A percentile compares a stretch with the other conserved stretches of the same genome.
These are phyloP conservation scores for Mormyrus hasselquistii DNA, from an alignment of 2,797 vertebrate genomes.

Conservation along the genomic window DNA sequence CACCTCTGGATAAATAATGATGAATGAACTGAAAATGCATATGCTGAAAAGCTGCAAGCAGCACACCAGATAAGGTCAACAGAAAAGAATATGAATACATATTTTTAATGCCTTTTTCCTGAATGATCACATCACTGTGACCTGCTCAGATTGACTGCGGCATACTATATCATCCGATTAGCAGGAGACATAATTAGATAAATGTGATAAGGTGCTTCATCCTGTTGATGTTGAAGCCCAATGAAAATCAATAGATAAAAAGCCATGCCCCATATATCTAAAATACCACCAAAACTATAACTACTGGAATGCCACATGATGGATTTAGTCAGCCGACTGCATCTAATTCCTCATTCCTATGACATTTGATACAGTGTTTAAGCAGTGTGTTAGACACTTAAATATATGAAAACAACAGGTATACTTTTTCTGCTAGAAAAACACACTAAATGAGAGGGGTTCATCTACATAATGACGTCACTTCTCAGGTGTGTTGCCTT, in stretches of 20 bases:
- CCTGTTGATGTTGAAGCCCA: not conserved
- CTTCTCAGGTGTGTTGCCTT: not conserved
- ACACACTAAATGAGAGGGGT: not conserved
- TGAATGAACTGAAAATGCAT: not conserved
- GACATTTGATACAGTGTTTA: not conserved
- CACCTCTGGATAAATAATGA: not conserved
- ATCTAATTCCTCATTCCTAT: not conserved
- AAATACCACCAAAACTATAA: not conserved
- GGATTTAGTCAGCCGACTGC: constrained; percentile 1
- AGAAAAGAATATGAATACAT: not conserved
- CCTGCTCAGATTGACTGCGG: not conserved
- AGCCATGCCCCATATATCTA: not conserved
- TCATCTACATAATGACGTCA: not conserved
- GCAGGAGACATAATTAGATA: not conserved
- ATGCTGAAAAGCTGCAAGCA: not conserved
- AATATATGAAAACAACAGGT: not conserved
- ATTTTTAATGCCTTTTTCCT: not conserved
- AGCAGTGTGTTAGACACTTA: not conserved
- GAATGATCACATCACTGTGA: not conserved
- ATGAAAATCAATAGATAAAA: not conserved
- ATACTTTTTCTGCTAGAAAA: not conserved
- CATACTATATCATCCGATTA: not conserved
- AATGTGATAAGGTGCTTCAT: not conserved
- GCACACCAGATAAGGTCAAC: not conserved
- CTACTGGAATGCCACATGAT: not conserved